phyloP scores from a whole-genome alignment of 23 tunicate species.

The Styela clava region DNA sequence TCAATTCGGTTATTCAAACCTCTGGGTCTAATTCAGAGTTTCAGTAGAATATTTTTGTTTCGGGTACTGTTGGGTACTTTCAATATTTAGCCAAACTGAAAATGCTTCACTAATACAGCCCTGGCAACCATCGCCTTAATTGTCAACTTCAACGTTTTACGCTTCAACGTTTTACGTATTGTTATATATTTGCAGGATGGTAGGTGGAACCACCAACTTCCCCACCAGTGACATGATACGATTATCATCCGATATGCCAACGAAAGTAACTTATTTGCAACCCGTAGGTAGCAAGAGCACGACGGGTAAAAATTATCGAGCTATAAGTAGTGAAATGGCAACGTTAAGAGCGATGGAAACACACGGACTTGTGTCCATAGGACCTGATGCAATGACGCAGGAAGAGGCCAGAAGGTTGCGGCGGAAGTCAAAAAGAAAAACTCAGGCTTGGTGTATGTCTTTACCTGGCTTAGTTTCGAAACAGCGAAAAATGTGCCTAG shows the following conservation, averaged over 20 bases:
- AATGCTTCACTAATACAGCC: no score
- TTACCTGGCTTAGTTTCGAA: constrained; percentile 18
- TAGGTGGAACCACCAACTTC: neutral
- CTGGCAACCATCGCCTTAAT: no score
- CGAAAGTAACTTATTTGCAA: neutral
- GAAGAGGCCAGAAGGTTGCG: neutral
- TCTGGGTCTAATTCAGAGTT: no score
- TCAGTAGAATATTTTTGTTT: no score
- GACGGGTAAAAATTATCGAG: neutral
- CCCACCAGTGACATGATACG: neutral
- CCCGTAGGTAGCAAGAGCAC: neutral
- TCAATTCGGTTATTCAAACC: no score
- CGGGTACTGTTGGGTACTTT: no score
- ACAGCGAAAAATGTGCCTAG: constrained; percentile 31
- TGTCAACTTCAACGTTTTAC: no score
- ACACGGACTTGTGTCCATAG: neutral
- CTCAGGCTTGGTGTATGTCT: neutral
- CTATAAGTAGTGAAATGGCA: neutral
- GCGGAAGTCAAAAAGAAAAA: neutral
- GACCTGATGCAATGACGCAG: neutral
- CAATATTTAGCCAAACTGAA: no score
- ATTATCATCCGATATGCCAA: neutral
- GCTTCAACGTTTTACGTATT: no score
- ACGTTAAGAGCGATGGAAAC: neutral
- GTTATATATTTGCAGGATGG: neutral